phyloP scores from a whole-genome alignment of 2,888 invertebrate genomes.

The Orchestes rusci region DNA sequence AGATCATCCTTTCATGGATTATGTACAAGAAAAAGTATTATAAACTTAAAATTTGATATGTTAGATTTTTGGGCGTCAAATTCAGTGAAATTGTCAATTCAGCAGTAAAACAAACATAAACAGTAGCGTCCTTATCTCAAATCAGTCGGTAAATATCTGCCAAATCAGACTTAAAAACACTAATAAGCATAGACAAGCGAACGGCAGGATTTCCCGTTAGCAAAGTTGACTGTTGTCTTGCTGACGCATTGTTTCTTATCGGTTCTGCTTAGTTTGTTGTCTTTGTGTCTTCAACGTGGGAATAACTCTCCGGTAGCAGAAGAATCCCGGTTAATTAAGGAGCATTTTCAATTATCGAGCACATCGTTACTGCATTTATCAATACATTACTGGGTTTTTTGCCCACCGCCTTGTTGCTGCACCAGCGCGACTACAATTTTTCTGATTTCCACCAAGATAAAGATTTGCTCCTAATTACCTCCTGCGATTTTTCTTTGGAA shows the following conservation, averaged over 20 bases:
- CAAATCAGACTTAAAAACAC: too few relatives aligned
- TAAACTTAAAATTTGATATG: too few relatives aligned
- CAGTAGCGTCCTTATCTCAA: too few relatives aligned
- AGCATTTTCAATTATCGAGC: constrained; percentile 37
- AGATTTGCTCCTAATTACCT: constrained; percentile 24
- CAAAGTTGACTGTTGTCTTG: background rate
- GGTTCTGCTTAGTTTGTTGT: constrained; percentile 9
- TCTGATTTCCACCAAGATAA: constrained; percentile 25
- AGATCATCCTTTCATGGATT: too few relatives aligned
- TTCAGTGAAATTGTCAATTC: too few relatives aligned
- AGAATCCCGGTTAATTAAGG: constrained; percentile 37
- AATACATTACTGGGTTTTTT: constrained; percentile 32
- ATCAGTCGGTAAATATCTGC: too few relatives aligned
- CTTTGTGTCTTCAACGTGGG: constrained; percentile 24
- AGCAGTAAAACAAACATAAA: too few relatives aligned
- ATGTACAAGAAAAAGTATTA: too few relatives aligned
- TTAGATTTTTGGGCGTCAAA: too few relatives aligned
- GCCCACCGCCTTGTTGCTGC: constrained; percentile 17
- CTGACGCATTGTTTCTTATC: constrained; percentile 10
- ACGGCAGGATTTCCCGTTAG: too few relatives aligned
- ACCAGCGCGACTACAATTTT: constrained; percentile 19
- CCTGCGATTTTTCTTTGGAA: constrained; percentile 19
- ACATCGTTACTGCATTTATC: constrained; percentile 34
- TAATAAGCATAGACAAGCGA: too few relatives aligned
- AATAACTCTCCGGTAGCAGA: constrained; percentile 32